A percentile compares a stretch with the other conserved stretches of the same genome.
These are phyloP conservation scores for Eolophus roseicapilla DNA, from an alignment of 2,113 vertebrate species.

Conservation along the genomic window DNA sequence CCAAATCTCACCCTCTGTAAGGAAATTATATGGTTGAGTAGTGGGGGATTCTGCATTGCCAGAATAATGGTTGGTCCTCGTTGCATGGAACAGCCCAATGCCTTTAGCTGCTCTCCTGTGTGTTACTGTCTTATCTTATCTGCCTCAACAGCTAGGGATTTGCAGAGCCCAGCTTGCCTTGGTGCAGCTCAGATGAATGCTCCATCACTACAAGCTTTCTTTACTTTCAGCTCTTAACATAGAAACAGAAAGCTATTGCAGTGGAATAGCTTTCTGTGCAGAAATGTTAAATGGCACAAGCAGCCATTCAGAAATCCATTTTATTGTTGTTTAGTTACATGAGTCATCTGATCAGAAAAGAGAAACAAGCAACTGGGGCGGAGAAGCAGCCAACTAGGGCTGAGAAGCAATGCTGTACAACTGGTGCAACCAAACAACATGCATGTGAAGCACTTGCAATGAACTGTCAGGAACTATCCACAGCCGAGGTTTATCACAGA, in stretches of 20 bases:
- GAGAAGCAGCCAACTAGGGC: not conserved
- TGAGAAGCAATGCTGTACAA: not conserved
- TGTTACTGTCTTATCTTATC: not conserved
- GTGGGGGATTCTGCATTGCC: not conserved
- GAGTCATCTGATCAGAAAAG: not conserved
- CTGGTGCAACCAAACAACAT: not conserved
- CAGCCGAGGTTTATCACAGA: not conserved
- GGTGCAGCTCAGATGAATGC: not conserved
- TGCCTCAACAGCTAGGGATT: not conserved
- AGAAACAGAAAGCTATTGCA: not conserved
- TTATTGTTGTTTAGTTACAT: not conserved
- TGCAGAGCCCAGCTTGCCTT: not conserved
- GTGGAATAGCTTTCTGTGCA: not conserved
- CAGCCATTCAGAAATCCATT: conserved; percentile 17
- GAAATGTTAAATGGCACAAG: not conserved
- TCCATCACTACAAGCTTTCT: not conserved
- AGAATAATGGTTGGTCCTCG: not conserved
- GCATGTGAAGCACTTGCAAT: not conserved
- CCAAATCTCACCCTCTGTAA: not conserved
- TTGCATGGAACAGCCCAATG: not conserved
- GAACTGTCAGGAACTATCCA: not conserved
- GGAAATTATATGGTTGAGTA: not conserved
- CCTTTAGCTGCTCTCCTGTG: not conserved
- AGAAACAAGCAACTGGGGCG: not conserved
- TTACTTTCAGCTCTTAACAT: not conserved